Percentiles rank a stretch among this genome's conserved stretches.
Conservation (phyloP, 2,113 vertebrate species). For the Daubentonia madagascariensis region DNA sequence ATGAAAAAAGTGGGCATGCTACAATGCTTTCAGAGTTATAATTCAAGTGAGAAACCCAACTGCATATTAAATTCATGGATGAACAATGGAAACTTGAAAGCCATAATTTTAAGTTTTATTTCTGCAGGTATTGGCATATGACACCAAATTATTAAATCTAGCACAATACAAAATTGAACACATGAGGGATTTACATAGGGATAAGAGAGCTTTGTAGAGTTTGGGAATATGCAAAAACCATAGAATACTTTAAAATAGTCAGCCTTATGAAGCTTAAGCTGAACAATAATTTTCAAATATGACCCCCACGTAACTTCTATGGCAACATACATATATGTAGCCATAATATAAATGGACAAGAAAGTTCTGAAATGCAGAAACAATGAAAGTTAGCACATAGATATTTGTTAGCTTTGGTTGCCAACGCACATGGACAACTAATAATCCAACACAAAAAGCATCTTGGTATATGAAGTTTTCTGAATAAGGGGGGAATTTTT, state of each 20-base stretch:
- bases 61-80: conserved; percentile 64
- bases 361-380: background rate
- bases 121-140: conserved; percentile 50
- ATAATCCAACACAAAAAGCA: background rate
- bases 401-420: background rate
- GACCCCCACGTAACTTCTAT: background rate
- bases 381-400: background rate
- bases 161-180: conserved; percentile 51
- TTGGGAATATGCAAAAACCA: background rate
- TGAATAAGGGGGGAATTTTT: background rate
- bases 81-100: conserved; percentile 61
- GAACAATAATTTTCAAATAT: conserved; percentile 24
- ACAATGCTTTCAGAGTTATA: conserved; percentile 55
- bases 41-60: conserved; percentile 63
- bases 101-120: conserved; percentile 67
- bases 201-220: conserved; percentile 4
- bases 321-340: background rate
- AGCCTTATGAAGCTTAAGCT: background rate
- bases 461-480: background rate
- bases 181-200: conserved; percentile 24
- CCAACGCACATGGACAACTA: background rate
- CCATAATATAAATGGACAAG: background rate
- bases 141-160: conserved; percentile 60
- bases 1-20: conserved; percentile 55
- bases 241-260: background rate